Base-by-base conservation (phyloP, 2,113 vertebrate genomes). In the Sinocyclocheilus maitianheensis region DNA sequence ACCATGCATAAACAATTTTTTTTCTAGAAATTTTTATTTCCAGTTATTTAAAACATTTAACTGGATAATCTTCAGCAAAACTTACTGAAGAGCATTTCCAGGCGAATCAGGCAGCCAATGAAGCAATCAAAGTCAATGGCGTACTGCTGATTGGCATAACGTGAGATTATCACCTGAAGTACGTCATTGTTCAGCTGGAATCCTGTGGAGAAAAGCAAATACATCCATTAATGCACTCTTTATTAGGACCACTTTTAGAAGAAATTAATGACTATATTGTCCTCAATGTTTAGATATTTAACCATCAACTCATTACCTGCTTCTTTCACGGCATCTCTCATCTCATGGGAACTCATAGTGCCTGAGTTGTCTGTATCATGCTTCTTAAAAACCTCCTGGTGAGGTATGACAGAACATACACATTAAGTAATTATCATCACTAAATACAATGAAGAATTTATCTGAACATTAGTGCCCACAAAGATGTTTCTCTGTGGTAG, bases 1-100 rank as follows among this genome's bases (percentile, higher is more conserved):
- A 22, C 3, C 5, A 51, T 1, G 14, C 4, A 67, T 34, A 7
- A 67, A 71, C 34, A 22, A 18, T 10, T 10, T 10, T 46, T 34
- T 34, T 34, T 34, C 30, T 34, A 34, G 30, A 34, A 34, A 34
- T 8, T 18, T 16, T 65, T 20, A 26, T 72, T 24, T 62, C 8
- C 0, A 4, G 3, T 1, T 0, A 43, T 43, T 18, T 7, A 18
- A 24, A 1, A 20, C 3, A 24, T 67, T 22, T 0, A 22, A n/a
- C n/a, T 58, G 51, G 9, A 9, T n/a, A 72, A 72, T 40, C 34
- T 40, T 20, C 7, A 9, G 20, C 22, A 22, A 14, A 24, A 93
- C 96, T 95, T 92, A 97, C 96, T 95, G 91, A 97, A 96, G 14
- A 97, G 91, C 43, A 89, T 92, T 93, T 98, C 96, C 92, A 97